Percentiles rank a stretch among this genome's conserved stretches.
Conservation (phyloP, 2,113 vertebrate genomes). For the Columbina picui region DNA sequence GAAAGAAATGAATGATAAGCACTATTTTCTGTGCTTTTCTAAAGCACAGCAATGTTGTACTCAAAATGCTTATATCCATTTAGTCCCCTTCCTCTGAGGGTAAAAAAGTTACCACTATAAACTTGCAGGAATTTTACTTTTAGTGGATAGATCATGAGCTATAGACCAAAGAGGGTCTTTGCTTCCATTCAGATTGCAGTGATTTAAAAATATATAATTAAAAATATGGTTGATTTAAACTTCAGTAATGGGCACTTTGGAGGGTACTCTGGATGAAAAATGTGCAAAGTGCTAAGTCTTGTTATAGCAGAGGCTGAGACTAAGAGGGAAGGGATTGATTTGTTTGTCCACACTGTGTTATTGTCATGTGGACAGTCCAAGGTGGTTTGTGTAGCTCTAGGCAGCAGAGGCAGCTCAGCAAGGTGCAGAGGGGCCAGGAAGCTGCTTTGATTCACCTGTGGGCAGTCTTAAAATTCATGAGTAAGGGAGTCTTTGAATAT, state of each 20-base stretch:
- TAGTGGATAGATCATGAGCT: background rate
- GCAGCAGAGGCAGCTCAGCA: background rate
- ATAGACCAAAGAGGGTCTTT: background rate
- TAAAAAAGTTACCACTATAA: background rate
- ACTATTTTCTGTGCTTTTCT: background rate
- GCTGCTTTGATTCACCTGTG: background rate
- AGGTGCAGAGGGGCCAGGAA: background rate
- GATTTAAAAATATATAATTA: background rate
- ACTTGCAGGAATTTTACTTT: background rate
- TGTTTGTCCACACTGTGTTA: background rate
- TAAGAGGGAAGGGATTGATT: background rate
- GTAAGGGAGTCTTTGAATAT: background rate
- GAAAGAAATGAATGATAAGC: background rate
- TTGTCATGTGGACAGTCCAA: background rate
- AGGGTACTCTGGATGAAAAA: background rate
- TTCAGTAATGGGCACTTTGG: background rate
- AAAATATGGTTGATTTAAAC: background rate
- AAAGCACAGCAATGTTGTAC: background rate
- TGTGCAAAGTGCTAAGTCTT: background rate
- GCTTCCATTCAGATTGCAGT: background rate
- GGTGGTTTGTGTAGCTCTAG: background rate
- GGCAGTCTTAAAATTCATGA: background rate
- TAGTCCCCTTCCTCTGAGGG: background rate
- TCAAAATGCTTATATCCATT: background rate
- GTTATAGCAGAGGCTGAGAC: background rate